phyloP scores from a whole-genome alignment of 2,888 invertebrate genomes.

The Troglohyphantes excavatus region DNA sequence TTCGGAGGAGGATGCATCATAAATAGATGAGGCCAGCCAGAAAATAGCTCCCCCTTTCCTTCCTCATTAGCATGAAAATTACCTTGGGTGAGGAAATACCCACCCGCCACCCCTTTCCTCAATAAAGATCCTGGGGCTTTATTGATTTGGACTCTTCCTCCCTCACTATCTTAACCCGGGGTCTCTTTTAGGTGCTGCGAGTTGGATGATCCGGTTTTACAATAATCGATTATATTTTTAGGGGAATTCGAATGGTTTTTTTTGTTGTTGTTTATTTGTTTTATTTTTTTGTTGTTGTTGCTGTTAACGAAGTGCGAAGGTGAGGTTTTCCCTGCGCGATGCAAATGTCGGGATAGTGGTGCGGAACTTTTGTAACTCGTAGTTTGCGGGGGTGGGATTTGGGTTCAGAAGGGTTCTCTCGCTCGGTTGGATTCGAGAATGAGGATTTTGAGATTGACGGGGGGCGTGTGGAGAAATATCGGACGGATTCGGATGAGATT shows the following conservation, averaged over 20 bases:
- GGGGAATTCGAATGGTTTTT: neutral
- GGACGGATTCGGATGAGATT: too few relatives aligned
- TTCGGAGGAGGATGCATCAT: constrained; percentile 77
- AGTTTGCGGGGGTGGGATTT: too few relatives aligned
- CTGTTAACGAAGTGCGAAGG: constrained; percentile 20
- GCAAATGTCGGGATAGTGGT: too few relatives aligned
- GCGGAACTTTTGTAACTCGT: too few relatives aligned
- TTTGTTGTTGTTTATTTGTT: neutral
- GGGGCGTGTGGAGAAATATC: too few relatives aligned
- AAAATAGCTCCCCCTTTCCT: constrained; percentile 76
- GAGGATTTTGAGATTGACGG: too few relatives aligned
- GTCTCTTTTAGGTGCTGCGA: constrained; percentile 51
- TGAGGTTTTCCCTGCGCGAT: neutral
- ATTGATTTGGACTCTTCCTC: constrained; percentile 67
- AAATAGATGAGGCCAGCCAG: constrained; percentile 77
- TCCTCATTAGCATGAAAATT: constrained; percentile 78
- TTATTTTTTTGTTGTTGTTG: neutral
- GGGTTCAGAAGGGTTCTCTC: too few relatives aligned
- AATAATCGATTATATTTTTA: constrained; percentile 53
- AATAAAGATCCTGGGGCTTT: constrained; percentile 28
- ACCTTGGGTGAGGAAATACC: constrained; percentile 70
- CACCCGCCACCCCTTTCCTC: constrained; percentile 16
- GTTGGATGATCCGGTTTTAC: constrained; percentile 60
- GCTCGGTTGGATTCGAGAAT: too few relatives aligned
- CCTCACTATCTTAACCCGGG: constrained; percentile 61